phyloP scores from a whole-genome alignment of 2,888 invertebrate species.

The Allacma fusca region DNA sequence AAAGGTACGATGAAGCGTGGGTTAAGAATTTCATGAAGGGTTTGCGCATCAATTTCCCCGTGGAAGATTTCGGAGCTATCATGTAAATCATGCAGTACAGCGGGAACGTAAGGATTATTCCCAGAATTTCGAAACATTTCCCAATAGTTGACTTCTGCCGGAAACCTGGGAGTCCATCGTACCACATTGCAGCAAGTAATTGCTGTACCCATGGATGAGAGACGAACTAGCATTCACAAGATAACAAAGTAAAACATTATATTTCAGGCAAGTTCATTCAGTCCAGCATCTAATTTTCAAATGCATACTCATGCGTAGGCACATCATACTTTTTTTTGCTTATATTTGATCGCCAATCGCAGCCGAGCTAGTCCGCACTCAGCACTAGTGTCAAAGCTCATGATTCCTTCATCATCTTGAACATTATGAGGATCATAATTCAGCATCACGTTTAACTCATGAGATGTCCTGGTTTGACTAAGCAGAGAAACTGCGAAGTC shows the following conservation, averaged over 20 bases:
- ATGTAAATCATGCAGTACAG: conserved; percentile 86
- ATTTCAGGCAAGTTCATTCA: not conserved
- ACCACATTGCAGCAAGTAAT: conserved; percentile 68
- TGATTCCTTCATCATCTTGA: conserved; percentile 76
- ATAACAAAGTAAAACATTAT: not conserved
- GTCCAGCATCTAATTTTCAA: no score
- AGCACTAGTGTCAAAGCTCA: conserved; percentile 84
- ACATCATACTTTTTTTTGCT: conserved; percentile 86
- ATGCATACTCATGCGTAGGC: no score
- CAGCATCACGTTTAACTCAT: conserved; percentile 92
- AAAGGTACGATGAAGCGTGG: conserved; percentile 91
- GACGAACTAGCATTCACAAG: conserved; percentile 66
- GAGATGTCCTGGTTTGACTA: conserved; percentile 91
- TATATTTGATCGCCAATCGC: conserved; percentile 94
- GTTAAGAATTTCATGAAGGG: conserved; percentile 97
- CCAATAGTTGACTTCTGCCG: conserved; percentile 77
- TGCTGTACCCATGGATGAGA: conserved; percentile 71
- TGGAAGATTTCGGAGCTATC: conserved; percentile 80
- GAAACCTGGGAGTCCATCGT: conserved; percentile 87
- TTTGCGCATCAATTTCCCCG: conserved; percentile 85
- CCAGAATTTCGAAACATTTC: conserved; percentile 47
- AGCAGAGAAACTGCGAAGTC: conserved; percentile 87
- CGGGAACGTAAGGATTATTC: conserved; percentile 73
- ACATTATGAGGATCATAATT: conserved; percentile 71
- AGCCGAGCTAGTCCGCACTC: conserved; percentile 78